These are phyloP conservation scores for Ovis aries DNA, from an alignment of 2,113 vertebrate genomes.

Conservation along the genomic window DNA sequence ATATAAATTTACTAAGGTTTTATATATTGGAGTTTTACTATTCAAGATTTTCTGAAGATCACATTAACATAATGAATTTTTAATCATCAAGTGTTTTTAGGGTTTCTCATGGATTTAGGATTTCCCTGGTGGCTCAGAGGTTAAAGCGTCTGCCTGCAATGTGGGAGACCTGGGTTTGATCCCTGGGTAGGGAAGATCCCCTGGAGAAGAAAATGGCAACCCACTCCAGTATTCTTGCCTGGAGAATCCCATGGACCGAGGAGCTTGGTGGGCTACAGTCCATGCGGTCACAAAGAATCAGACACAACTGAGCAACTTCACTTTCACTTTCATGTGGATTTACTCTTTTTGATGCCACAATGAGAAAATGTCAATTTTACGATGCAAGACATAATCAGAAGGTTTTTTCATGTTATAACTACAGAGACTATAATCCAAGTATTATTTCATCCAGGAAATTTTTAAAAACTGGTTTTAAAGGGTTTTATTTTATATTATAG, in stretches of 20 bases:
- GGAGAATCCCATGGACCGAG: no score
- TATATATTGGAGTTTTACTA: not conserved
- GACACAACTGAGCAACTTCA: no score
- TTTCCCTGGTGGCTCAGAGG: no score
- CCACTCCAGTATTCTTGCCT: no score
- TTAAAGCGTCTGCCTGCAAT: no score
- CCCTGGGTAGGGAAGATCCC: no score
- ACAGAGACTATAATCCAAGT: not conserved
- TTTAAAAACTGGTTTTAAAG: not conserved
- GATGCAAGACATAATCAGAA: not conserved
- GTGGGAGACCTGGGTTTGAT: no score
- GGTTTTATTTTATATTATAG: not conserved
- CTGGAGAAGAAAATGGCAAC: no score
- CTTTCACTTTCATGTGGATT: not conserved
- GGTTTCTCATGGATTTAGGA: not conserved
- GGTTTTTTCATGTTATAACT: not conserved
- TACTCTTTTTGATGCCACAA: not conserved
- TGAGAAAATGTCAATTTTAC: not conserved
- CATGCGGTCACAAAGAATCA: rapidly evolving
- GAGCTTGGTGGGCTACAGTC: no score
- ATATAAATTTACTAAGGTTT: not conserved
- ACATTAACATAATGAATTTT: not conserved
- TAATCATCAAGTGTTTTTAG: not conserved
- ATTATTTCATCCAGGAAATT: not conserved
- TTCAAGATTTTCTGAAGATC: not conserved